Base-by-base conservation (phyloP, 2,113 vertebrate genomes). In the Tursiops truncatus region DNA sequence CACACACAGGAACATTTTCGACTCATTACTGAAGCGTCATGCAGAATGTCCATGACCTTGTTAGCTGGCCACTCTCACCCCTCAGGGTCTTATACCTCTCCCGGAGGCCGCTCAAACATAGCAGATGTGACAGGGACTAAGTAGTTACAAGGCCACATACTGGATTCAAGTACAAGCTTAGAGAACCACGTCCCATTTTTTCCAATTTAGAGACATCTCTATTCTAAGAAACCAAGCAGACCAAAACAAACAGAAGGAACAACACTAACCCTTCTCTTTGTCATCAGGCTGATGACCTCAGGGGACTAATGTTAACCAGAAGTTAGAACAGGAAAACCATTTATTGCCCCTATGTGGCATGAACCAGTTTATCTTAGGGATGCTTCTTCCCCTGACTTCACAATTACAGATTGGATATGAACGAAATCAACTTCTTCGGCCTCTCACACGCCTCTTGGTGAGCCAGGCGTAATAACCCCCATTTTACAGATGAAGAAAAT, bases 1-100 rank as follows among this genome's bases (percentile, higher is more conserved):
- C 77, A 33, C 50, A 79, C 7, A 38, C 25, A 33, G 38, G 26
- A 28, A 36, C 18, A 12, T 26, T 80, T 89, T 31, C 87, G 53
- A 56, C 2, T n/a, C 17, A 8, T n/a, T 21, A 31, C 18, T 21
- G 17, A 0, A 6, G 18, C 6, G 23, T n/a, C 62, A 2, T 1
- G 31, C 8, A 41, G 58, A 23, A 73, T 21, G 13, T 5, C 60
- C 53, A 44, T 31, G 81, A 9, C 56, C 33, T 56, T 18, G 21
- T 5, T 3, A 31, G 28, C 21, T 8, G 53, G 53, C 6, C 28
- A 17, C 13, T 44, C 79, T 80, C 13, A 53, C 17, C 13, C 20
- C 38, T 53, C 21, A 63, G 86, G 60, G 62, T 38, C 79, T 47
- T 31, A 50, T 50, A 33, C 33, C 33, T 62, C 38, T 47, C 71